Evolutionary conservation across 2,888 invertebrate genomes (phyloP), one percentile per base, ranked within the genome.

Genomic region (Prosapia bicincta): DNA sequence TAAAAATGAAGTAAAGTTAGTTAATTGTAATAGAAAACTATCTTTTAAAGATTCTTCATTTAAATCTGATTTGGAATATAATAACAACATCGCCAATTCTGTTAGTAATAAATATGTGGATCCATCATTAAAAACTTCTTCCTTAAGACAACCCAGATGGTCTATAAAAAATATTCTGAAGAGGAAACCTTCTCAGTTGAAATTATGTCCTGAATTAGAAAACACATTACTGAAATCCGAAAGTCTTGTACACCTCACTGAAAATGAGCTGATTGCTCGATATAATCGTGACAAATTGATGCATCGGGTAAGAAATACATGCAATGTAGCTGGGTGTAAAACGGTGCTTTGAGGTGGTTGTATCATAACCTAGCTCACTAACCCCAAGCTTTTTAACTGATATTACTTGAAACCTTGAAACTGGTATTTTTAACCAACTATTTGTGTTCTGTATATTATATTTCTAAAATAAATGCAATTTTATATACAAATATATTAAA

Each of bases 211-310:
- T 20, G 87, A 87, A 81, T 81, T 86, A 79, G 86, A 87, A 82
- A 85, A 85, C 76, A 86, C 86, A 76, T 86, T 87, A 78, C 83
- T 86, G 81, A 86, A 86, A 81, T 86, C 86, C 15, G 87, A 87
- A 81, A 86, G 87, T 81, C 84, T 88, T 81, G 87, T 87, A 38
- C 86, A 87, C 80, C 82, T 88, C 72, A 84, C 86, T 68, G 86
- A 87, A 78, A 83, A 85, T 79, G 88, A 88, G 81, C 83, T 87
- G 82, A 82, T 87, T 77, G 87, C 86, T 80, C 85, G 87, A 80
- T 86, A 87, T 80, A 85, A 86, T 81, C 83, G 86, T 79, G 86
- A 85, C 82, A 86, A 86, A 82, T 85, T 86, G 75, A 84, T 86
- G 75, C 86, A 86, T 81, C 85, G 87, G 87, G 87, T 87, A 87